Evolutionary conservation across 2,113 vertebrate species (phyloP).

Genomic region (Cacatua alba): DNA sequence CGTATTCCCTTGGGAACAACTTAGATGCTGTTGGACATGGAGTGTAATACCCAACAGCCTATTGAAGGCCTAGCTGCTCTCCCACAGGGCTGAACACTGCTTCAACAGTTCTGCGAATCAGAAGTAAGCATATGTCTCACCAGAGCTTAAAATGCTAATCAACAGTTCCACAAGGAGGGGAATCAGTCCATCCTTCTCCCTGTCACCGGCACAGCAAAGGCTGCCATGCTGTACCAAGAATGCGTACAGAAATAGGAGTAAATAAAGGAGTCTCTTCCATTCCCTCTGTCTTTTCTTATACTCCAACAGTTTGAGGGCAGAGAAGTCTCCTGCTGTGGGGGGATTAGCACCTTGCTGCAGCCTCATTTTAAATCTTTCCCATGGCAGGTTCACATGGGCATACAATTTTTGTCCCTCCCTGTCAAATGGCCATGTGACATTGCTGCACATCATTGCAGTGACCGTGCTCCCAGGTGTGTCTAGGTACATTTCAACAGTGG

Average conservation of each 20-base stretch:
- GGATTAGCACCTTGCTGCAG: neutral
- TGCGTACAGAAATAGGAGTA: neutral
- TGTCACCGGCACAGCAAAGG: neutral
- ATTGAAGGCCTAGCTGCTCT: neutral
- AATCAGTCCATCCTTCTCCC: neutral
- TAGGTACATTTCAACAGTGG: neutral
- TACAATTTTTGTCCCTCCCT: neutral
- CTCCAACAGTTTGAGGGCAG: neutral
- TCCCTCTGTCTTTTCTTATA: neutral
- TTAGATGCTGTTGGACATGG: neutral
- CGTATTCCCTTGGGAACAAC: neutral
- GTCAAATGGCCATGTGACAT: neutral
- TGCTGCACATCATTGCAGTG: neutral
- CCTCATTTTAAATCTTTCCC: neutral
- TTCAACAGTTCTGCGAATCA: neutral
- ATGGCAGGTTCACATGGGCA: neutral
- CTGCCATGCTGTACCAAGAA: neutral
- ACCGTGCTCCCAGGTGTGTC: neutral
- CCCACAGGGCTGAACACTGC: neutral
- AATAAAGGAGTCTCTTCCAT: neutral
- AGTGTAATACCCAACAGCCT: neutral
- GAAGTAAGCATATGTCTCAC: neutral
- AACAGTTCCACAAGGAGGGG: neutral
- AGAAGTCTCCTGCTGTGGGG: neutral
- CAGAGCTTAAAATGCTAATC: neutral